These are phyloP conservation scores for Laticauda colubrina DNA, from an alignment of 2,113 vertebrate genomes.

Conservation along the genomic window DNA sequence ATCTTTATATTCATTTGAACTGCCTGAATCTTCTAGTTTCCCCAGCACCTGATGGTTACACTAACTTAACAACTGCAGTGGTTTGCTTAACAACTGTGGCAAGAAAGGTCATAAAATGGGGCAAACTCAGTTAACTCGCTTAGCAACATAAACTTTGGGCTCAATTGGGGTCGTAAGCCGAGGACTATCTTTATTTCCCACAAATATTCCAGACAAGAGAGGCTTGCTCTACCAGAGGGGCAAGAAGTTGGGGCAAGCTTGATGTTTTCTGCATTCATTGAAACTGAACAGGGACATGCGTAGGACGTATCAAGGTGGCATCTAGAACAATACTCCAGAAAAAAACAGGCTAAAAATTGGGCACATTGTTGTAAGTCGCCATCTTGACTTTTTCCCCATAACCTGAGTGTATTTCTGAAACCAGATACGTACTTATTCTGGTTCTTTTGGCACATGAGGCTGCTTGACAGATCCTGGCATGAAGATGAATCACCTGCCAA, in stretches of 20 bases:
- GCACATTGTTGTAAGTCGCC: background rate
- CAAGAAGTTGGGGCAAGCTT: background rate
- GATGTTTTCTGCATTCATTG: background rate
- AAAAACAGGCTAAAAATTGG: background rate
- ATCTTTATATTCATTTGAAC: background rate
- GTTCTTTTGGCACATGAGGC: slow-evolving; percentile 60
- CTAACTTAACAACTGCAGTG: background rate
- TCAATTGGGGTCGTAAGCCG: background rate
- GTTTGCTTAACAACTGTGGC: background rate
- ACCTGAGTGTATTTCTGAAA: background rate
- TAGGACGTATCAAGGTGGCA: background rate
- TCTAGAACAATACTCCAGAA: background rate
- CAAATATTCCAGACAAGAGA: background rate
- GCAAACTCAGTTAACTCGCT: background rate
- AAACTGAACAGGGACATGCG: background rate
- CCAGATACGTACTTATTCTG: slow-evolving; percentile 64
- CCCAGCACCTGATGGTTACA: too few species aligned
- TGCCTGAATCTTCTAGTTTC: background rate
- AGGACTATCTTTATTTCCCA: background rate
- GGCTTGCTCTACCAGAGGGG: background rate
- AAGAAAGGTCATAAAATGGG: background rate
- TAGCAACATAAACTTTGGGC: background rate
- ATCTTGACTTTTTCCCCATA: background rate
- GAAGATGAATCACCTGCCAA: slow-evolving; percentile 51
- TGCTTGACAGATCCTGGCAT: slow-evolving; percentile 23